Conservation (phyloP, 2,888 invertebrate genomes). For the Alviniconcha strummeri region DNA sequence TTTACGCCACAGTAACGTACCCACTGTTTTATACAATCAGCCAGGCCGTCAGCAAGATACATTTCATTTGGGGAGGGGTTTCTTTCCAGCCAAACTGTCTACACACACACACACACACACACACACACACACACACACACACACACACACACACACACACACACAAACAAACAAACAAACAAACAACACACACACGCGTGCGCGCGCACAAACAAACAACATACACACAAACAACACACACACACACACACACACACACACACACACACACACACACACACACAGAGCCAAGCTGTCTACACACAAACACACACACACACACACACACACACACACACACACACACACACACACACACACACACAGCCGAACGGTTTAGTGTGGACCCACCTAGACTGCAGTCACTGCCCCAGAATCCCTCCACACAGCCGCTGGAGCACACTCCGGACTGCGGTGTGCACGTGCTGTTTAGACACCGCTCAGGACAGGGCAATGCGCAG, state of each 20-base stretch:
- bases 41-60: too few relatives aligned
- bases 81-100: too few relatives aligned
- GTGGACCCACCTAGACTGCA: slow-evolving; percentile 29
- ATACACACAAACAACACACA: too few relatives aligned
- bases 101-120: slow-evolving; percentile 8
- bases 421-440: slow-evolving; percentile 35
- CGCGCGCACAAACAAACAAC: too few relatives aligned
- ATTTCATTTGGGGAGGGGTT: too few relatives aligned
- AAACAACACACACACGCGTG: neutral
- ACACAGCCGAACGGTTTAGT: too few relatives aligned
- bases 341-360: neutral
- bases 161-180: neutral
- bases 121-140: neutral
- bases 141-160: slow-evolving; percentile 9
- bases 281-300: too few relatives aligned
- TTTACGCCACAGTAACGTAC: too few relatives aligned
- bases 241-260: slow-evolving; percentile 6
- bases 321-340: slow-evolving; percentile 4
- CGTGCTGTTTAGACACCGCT: neutral
- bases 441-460: slow-evolving; percentile 34
- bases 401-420: slow-evolving; percentile 35
- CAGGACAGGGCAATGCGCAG: slow-evolving; percentile 14
- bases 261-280: neutral
- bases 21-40: too few relatives aligned
- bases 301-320: slow-evolving; percentile 2